Base-by-base conservation (phyloP, 2,888 invertebrate species). In the Andrena trimmerana region DNA sequence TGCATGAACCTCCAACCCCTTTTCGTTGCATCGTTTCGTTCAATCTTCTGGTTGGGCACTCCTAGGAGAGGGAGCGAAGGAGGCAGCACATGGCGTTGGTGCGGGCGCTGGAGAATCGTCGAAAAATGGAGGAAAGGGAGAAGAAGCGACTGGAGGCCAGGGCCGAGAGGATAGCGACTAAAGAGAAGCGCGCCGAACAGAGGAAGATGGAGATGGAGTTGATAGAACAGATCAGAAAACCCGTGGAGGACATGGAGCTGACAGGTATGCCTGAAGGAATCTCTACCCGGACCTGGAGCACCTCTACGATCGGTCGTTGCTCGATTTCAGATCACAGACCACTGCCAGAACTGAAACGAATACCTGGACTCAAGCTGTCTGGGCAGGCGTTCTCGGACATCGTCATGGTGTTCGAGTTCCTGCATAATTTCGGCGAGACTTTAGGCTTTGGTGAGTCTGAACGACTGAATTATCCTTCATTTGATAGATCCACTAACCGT, bases 361-460 rank as follows among this genome's bases (percentile, higher is more conserved):
- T 99, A 88, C 96, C 97, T 0, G 97, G 97, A 1, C 95, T 98
- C 74, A 96, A 96, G 91, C 94, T 99, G 70, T 95, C 97, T 0
- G 98, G 98, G 0, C 97, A 97, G 92, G 98, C 99, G 0, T 98
- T 99, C 95, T 97, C 98, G 0, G 98, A 99, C 94, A 95, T 97
- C 60, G 95, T 99, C 29, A 99, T 99, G 97, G 97, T 98, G n/a
- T 97, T 97, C 92, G 99, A 99, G 95, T 99, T 99, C 94, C 95
- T 99, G 87, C 97, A 99, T 91, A 99, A 99, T 95, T 99, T 99
- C 93, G 98, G 98, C 69, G 98, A 98, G 94, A 98, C 98, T 0
- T 95, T 99, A 1, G 99, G 98, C 73, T 98, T 99, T 91, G 98
- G 98, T 98, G 92, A 96, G 96, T 93, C 6, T 1, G 42, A 42